Conservation (phyloP, 2,888 invertebrate genomes). For the Petrolisthes manimaculis region DNA sequence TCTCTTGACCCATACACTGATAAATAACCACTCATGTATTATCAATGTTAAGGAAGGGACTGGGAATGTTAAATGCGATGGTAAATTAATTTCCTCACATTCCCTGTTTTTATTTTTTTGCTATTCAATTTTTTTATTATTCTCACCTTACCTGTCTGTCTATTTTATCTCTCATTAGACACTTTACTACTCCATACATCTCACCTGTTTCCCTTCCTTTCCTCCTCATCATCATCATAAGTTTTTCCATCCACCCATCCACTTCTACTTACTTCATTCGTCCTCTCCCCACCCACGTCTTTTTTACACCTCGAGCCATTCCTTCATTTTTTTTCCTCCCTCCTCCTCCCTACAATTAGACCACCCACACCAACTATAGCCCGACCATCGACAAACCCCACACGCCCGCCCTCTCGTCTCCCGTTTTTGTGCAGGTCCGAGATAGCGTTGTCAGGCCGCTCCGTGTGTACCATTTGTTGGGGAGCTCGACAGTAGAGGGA, state of each 20-base stretch:
- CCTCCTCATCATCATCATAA: not conserved
- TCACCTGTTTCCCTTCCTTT: constrained; percentile 9
- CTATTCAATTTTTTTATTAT: not conserved
- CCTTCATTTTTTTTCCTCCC: not conserved
- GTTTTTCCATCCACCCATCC: not conserved
- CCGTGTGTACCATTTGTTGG: too few relatives aligned
- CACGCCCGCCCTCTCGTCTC: not conserved
- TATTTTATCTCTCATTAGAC: not conserved
- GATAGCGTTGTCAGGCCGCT: not conserved
- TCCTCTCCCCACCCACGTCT: not conserved
- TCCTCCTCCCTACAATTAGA: not conserved
- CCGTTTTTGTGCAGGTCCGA: not conserved
- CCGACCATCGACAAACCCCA: not conserved
- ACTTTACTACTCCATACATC: not conserved
- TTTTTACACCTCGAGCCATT: not conserved
- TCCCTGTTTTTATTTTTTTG: not conserved
- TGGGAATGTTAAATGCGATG: too few relatives aligned
- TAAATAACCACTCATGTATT: too few relatives aligned
- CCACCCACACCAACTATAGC: not conserved
- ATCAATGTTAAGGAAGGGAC: too few relatives aligned
- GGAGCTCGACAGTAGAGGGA: not conserved
- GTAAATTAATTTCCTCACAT: not conserved
- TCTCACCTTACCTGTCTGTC: constrained; percentile 2
- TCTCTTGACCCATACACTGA: too few relatives aligned
- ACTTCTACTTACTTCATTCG: not conserved